A percentile compares a stretch with the other conserved stretches of the same genome.
Evolutionary conservation across 2,797 vertebrate species (phyloP).

Genomic region (Meda fulgida): DNA sequence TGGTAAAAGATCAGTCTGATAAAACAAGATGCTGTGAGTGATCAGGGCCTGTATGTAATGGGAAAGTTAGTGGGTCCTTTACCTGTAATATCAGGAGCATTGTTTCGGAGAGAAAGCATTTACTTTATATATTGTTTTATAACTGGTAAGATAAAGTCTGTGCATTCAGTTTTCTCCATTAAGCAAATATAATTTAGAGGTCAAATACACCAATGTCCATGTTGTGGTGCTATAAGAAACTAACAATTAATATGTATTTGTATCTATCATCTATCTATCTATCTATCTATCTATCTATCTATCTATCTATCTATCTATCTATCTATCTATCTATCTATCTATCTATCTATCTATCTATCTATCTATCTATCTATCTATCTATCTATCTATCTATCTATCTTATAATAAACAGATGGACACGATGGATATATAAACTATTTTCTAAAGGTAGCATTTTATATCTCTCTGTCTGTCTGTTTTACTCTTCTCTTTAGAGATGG

Average conservation of each 20-base stretch:
- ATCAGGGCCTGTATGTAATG: slow-evolving; percentile 36
- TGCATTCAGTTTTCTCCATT: background rate
- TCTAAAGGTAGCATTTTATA: background rate
- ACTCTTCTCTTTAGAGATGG: background rate
- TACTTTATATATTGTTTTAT: slow-evolving; percentile 23
- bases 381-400: background rate
- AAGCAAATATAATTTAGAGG: slow-evolving; percentile 25
- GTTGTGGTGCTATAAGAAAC: background rate
- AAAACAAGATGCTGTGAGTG: slow-evolving; percentile 45
- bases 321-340: no score
- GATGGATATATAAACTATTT: background rate
- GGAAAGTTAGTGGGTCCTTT: slow-evolving; percentile 45
- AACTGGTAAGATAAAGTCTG: slow-evolving; percentile 18
- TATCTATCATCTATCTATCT: background rate
- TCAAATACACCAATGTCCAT: background rate
- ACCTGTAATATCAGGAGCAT: slow-evolving; percentile 19
- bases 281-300: background rate
- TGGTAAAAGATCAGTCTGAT: slow-evolving; percentile 57
- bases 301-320: background rate
- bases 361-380: background rate
- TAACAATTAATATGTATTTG: background rate
- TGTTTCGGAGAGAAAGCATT: slow-evolving; percentile 30
- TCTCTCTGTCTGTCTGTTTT: background rate
- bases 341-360: background rate
- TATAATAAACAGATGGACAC: background rate